Percentiles rank a stretch among this genome's conserved stretches.
phyloP scores from a whole-genome alignment of 1,140 invertebrate species.

The Melitaea cinxia region DNA sequence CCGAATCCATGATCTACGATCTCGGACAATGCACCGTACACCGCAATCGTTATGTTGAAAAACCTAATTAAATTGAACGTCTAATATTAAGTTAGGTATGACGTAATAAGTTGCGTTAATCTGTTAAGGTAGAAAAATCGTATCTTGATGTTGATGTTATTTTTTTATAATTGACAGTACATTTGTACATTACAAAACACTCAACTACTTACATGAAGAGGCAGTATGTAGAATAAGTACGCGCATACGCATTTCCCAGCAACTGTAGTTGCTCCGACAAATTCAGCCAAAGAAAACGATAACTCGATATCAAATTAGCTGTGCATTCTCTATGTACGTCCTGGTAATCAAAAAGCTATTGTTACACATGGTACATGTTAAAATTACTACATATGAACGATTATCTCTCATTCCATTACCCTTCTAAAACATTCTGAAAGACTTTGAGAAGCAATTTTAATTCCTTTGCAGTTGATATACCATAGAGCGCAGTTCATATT shows the following conservation, averaged over 20 bases:
- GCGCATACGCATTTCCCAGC: slow-evolving; percentile 83
- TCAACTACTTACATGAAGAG: slow-evolving; percentile 82
- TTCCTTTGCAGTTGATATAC: slow-evolving; percentile 85
- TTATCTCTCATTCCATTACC: slow-evolving; percentile 49
- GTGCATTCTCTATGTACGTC: slow-evolving; percentile 81
- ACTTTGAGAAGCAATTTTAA: slow-evolving; percentile 82
- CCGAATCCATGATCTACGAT: slow-evolving; percentile 83
- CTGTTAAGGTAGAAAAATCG: no score
- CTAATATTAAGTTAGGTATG: neutral
- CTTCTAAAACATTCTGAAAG: slow-evolving; percentile 78
- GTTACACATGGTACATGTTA: no score
- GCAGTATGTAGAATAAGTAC: slow-evolving; percentile 84
- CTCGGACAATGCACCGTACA: slow-evolving; percentile 84
- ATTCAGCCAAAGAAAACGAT: slow-evolving; percentile 83
- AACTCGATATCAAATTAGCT: slow-evolving; percentile 81
- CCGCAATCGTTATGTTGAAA: slow-evolving; percentile 79
- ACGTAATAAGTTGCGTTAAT: no score
- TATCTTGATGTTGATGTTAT: no score
- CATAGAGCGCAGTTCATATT: slow-evolving; percentile 85
- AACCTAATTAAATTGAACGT: slow-evolving; percentile 56
- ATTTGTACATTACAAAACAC: neutral
- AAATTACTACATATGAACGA: neutral
- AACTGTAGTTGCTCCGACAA: slow-evolving; percentile 83
- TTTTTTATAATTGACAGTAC: no score
- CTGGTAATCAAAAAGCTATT: slow-evolving; percentile 52